A percentile compares a stretch with the other conserved stretches of the same genome.
Evolutionary conservation across 2,113 vertebrate genomes (phyloP).

Genomic region (Mormyrus lacerda): DNA sequence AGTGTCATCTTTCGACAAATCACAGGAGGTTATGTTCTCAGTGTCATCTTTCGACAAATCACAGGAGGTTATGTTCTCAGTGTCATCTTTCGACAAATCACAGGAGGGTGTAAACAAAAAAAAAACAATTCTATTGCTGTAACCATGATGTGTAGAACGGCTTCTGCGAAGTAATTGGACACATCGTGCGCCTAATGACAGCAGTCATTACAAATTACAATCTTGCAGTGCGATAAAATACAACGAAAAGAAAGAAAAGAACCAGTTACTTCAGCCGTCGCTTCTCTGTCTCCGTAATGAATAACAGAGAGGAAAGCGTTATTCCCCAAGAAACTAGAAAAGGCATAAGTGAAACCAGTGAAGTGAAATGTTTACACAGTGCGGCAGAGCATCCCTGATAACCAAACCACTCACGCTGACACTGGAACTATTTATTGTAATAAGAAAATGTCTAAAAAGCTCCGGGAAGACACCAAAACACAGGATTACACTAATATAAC

Average conservation of each 20-base stretch:
- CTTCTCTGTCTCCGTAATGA: not conserved
- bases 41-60: not conserved
- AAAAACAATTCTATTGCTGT: not conserved
- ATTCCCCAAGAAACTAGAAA: not conserved
- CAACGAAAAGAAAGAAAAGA: not conserved
- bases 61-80: too few species aligned
- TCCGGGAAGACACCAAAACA: not conserved
- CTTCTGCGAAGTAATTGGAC: not conserved
- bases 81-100: too few species aligned
- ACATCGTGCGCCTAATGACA: not conserved
- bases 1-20: not conserved
- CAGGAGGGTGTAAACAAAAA: not conserved
- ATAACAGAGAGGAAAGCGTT: not conserved
- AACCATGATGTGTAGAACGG: not conserved
- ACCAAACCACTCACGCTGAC: not conserved
- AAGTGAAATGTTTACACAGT: not conserved
- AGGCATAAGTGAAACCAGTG: not conserved
- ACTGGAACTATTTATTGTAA: not conserved
- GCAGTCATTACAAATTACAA: not conserved
- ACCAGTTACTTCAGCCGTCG: not conserved
- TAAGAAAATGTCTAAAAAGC: not conserved
- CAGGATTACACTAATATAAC: not conserved
- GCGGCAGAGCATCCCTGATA: not conserved
- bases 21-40: not conserved
- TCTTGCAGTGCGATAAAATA: not conserved